Evolutionary conservation across 2,888 invertebrate species (phyloP), one percentile per base, ranked within the genome.

Genomic region (Hybos culiciformis): DNA sequence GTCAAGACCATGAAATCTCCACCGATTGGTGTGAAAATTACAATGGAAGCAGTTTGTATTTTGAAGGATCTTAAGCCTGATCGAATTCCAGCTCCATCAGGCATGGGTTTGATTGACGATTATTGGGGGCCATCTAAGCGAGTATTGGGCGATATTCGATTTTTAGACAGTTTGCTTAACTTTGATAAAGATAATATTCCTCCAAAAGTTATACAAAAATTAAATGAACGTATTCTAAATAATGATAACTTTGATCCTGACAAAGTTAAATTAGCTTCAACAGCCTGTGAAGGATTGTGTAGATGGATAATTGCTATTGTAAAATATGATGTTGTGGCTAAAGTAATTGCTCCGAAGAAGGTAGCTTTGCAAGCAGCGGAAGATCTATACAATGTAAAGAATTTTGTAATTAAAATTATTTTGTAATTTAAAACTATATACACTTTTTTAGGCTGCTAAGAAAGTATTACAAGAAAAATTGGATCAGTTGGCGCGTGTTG

Each of bases 1-100:
- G 85, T 97, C 32, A 93, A 91, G 66, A 83, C 92, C 0, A 96
- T 97, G 94, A 93, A 92, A 70, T 90, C 83, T 69, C 96, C 96
- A 0, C 94, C 96, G 0, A 74, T 80, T 51, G 85, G 84, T 17
- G 84, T 97, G 7, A 86, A 83, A 56, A 69, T 90, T 19, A 85
- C 94, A 4, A 88, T 96, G 90, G 96, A 96, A 67, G 90, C 90
- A 37, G 79, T 97, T 49, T 96, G 96, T 59, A 87, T 94, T 54
- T 72, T 96, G 48, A 84, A 90, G 76, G 88, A 85, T 50, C 71
- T 88, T 7, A 93, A 93, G 68, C 85, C 96, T 0, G 92, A 93
- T 51, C 79, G 82, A 57, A 68, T 90, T 29, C 83, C 84, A 1
- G 83, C 84, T 59, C 82, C 90, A 0, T 78, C 77, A 15, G 90